Percentiles rank a stretch among this genome's conserved stretches.
Evolutionary conservation across 2,797 vertebrate species (phyloP).

Genomic region (Sandelia bainsii): DNA sequence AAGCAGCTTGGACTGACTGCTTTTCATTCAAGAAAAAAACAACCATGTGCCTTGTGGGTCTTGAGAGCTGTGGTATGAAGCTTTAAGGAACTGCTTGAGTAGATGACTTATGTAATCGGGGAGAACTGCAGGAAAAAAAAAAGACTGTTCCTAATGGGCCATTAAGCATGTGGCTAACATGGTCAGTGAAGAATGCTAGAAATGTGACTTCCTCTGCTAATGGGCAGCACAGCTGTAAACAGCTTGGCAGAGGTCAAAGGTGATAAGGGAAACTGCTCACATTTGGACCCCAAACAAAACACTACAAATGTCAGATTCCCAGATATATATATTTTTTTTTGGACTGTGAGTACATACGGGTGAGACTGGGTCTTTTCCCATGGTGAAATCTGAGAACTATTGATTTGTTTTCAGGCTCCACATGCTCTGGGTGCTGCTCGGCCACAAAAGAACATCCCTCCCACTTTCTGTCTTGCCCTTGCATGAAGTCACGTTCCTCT

Average conservation of each 20-base stretch:
- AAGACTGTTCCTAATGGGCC: slow-evolving; percentile 62
- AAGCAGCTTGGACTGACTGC: slow-evolving; percentile 48
- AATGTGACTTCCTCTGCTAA: slow-evolving; percentile 72
- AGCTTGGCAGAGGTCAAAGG: slow-evolving; percentile 67
- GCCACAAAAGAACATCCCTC: slow-evolving; percentile 54
- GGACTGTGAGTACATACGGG: slow-evolving; percentile 10
- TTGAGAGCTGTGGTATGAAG: slow-evolving; percentile 62
- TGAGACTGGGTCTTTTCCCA: slow-evolving; percentile 54
- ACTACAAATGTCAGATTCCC: slow-evolving; percentile 69
- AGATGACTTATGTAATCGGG: slow-evolving; percentile 71
- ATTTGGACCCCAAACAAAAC: slow-evolving; percentile 47
- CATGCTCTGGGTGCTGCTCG: slow-evolving; percentile 59
- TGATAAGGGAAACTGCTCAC: slow-evolving; percentile 59
- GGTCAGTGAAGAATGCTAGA: slow-evolving; percentile 57
- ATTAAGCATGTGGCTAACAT: slow-evolving; percentile 61
- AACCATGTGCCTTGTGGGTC: slow-evolving; percentile 50
- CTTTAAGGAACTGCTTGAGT: slow-evolving; percentile 51
- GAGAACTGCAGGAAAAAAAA: slow-evolving; percentile 28
- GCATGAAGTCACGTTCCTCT: slow-evolving; percentile 70
- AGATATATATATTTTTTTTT: slow-evolving; percentile 19
- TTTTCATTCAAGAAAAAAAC: slow-evolving; percentile 57
- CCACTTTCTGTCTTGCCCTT: slow-evolving; percentile 25
- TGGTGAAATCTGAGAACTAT: slow-evolving; percentile 71
- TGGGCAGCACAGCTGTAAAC: slow-evolving; percentile 64
- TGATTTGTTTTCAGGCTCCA: slow-evolving; percentile 74